Conservation (phyloP, 1,140 invertebrate species). For the Cecropterus lyciades region DNA sequence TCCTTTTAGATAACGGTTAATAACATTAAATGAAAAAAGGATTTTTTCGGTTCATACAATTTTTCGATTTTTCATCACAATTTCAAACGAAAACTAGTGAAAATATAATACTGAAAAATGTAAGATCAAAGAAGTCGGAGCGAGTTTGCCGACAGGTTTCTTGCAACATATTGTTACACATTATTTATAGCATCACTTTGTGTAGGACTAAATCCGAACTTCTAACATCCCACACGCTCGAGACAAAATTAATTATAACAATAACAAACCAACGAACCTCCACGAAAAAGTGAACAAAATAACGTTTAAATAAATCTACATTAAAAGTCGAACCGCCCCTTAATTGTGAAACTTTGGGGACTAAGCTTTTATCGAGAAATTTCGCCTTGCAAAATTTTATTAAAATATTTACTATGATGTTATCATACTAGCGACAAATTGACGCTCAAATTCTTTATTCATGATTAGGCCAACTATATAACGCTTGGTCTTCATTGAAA, state of each 20-base stretch:
- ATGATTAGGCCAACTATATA: no score
- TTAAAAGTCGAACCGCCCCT: conserved; percentile 37
- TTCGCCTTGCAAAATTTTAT: conserved; percentile 37
- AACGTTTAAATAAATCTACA: conserved; percentile 44
- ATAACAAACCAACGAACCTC: neutral
- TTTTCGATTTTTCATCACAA: no score
- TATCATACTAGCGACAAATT: neutral
- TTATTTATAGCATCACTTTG: conserved; percentile 22
- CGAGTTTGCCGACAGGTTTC: neutral
- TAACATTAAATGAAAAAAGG: no score
- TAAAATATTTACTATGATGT: conserved; percentile 39
- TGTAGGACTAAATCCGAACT: conserved; percentile 11
- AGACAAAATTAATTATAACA: conserved; percentile 33
- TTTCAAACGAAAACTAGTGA: neutral
- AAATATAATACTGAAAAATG: conserved; percentile 9
- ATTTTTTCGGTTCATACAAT: no score
- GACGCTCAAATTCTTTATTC: no score
- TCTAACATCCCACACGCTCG: conserved; percentile 18
- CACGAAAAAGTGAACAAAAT: conserved; percentile 37
- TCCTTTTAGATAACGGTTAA: no score
- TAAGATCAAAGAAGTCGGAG: conserved; percentile 7
- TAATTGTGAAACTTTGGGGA: conserved; percentile 44
- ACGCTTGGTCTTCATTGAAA: no score
- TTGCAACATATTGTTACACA: neutral
- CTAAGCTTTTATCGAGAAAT: conserved; percentile 41